Percentiles rank a stretch among this genome's conserved stretches.
Evolutionary conservation across 1,140 invertebrate genomes (phyloP).

Genomic region (Ridgeia piscesae): DNA sequence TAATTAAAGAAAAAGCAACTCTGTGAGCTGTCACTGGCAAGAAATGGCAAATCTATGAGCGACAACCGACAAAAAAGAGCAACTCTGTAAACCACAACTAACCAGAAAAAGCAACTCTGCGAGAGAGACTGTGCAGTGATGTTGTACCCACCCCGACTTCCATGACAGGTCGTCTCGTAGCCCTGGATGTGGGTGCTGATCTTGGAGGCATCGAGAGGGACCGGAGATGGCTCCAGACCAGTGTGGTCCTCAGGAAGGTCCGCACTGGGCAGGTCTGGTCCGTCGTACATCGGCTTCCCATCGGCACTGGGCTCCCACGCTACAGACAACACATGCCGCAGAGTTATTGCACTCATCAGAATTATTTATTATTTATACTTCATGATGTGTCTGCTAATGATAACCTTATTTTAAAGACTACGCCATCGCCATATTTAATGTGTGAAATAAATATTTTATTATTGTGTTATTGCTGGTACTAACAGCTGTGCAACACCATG

Average conservation of each 20-base stretch:
- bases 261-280: slow-evolving; percentile 25
- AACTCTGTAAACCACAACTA: no score
- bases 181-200: slow-evolving; percentile 16
- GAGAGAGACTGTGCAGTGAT: not conserved
- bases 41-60: no score
- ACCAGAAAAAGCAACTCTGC: no score
- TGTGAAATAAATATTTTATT: no score
- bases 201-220: slow-evolving; percentile 24
- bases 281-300: slow-evolving; percentile 26
- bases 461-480: no score
- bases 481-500: no score
- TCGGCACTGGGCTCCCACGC: slow-evolving; percentile 28
- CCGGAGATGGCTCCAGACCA: slow-evolving; percentile 19
- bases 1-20: no score
- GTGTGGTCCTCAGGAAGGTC: slow-evolving; percentile 31
- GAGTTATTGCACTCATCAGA: not conserved
- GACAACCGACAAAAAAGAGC: no score
- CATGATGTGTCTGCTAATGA: no score
- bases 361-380: not conserved
- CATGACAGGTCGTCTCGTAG: slow-evolving; percentile 9
- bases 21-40: no score
- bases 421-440: no score
- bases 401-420: no score
- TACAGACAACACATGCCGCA: not conserved
- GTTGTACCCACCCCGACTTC: not conserved